Percentiles rank a stretch among this genome's conserved stretches.
phyloP scores from a whole-genome alignment of 1,140 invertebrate genomes.

The Zaprionus taronus region DNA sequence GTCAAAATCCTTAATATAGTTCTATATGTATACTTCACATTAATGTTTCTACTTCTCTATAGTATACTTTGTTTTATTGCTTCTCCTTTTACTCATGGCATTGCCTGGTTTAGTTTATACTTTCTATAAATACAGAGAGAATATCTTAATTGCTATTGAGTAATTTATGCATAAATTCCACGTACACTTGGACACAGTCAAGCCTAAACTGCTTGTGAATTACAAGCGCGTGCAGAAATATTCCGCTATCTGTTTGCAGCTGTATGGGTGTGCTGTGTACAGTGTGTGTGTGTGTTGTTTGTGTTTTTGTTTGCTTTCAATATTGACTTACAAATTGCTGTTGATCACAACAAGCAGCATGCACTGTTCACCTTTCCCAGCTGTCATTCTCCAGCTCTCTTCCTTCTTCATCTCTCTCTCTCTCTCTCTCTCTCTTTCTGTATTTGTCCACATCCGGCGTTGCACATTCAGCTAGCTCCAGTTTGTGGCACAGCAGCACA shows the following conservation, averaged over 20 bases:
- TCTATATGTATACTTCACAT: too few species aligned
- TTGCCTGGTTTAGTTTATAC: background rate
- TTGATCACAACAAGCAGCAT: slow-evolving; percentile 23
- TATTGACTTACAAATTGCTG: slow-evolving; percentile 16
- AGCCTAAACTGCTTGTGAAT: background rate
- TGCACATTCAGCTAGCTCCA: slow-evolving; percentile 20
- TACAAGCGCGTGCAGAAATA: background rate
- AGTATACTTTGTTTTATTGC: too few species aligned
- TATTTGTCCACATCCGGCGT: slow-evolving; percentile 53
- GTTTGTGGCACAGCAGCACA: background rate
- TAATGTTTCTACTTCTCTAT: too few species aligned
- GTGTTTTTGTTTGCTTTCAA: slow-evolving; percentile 25
- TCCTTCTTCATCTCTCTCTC: background rate
- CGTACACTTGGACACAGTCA: background rate
- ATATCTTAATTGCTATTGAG: background rate
- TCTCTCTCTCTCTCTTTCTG: background rate
- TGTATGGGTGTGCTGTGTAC: background rate
- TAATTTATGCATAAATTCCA: slow-evolving; percentile 1
- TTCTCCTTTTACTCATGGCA: too few species aligned
- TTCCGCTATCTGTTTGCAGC: background rate
- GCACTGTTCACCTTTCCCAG: slow-evolving; percentile 32
- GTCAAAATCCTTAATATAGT: too few species aligned
- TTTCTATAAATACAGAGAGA: background rate
- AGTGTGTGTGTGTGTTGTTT: background rate
- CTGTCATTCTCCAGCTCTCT: background rate